Conservation (phyloP, 2,797 vertebrate species). For the Gymnocypris eckloni region DNA sequence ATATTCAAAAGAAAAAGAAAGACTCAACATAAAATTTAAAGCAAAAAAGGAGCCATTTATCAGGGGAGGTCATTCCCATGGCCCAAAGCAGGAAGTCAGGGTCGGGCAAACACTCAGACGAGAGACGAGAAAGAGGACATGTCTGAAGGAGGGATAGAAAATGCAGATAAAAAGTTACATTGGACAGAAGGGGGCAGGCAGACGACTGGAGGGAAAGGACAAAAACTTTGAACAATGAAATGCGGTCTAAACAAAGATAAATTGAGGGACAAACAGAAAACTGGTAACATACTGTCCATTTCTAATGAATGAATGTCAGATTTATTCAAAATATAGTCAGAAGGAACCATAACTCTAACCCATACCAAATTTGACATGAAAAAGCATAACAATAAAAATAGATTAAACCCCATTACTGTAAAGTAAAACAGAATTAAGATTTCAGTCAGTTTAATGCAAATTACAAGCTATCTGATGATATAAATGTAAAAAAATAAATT, state of each 20-base stretch:
- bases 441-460: background rate
- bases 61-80: constrained; percentile 70
- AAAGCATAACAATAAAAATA: background rate
- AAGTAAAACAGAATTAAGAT: background rate
- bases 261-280: no score
- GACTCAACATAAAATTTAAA: constrained; percentile 14
- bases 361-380: background rate
- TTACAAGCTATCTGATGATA: background rate
- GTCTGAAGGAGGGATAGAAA: background rate
- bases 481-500: no score
- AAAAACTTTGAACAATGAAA: background rate
- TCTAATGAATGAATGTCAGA: background rate
- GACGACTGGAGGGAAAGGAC: background rate
- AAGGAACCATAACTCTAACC: background rate
- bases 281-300: background rate
- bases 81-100: constrained; percentile 72
- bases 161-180: constrained; percentile 15
- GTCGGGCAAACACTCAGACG: constrained; percentile 25
- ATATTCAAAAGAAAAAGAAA: background rate
- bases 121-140: constrained; percentile 9
- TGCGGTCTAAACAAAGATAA: background rate
- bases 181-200: background rate
- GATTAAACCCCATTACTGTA: background rate
- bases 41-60: constrained; percentile 18
- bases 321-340: background rate